A percentile compares a stretch with the other conserved stretches of the same genome.
These are phyloP conservation scores for Orius laevigatus DNA, from an alignment of 1,140 invertebrate species.

Conservation along the genomic window DNA sequence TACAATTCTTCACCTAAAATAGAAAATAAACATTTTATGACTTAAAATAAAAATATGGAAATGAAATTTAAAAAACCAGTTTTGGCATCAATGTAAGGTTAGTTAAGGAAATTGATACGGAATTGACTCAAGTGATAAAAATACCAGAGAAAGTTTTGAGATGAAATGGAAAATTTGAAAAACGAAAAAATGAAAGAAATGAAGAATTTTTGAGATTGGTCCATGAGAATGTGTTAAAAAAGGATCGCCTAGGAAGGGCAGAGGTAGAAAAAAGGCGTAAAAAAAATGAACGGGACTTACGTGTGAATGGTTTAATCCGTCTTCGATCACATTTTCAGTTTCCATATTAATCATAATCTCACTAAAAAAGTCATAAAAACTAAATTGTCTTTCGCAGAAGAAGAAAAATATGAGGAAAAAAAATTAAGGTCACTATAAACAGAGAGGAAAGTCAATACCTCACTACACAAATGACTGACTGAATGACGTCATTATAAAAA, in stretches of 20 bases:
- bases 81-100: no score
- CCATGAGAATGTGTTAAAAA: conserved; percentile 11
- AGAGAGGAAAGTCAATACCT: conserved; percentile 14
- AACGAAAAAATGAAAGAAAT: conserved; percentile 3
- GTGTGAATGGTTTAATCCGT: conserved; percentile 39
- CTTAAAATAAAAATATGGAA: no score
- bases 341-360: conserved; percentile 43
- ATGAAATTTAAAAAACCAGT: no score
- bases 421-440: conserved; percentile 15
- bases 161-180: conserved; percentile 2
- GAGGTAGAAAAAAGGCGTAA: conserved; percentile 5
- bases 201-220: conserved; percentile 6
- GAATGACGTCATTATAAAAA: conserved; percentile 9
- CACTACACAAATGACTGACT: conserved; percentile 3
- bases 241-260: conserved; percentile 7
- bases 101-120: no score
- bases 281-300: conserved; percentile 24
- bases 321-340: conserved; percentile 45
- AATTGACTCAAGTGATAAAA: no score
- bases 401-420: background rate
- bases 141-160: background rate
- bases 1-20: no score
- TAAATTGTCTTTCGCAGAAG: conserved; percentile 1
- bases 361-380: conserved; percentile 16
- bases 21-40: no score